A percentile compares a stretch with the other conserved stretches of the same genome.
Evolutionary conservation across 2,797 vertebrate species (phyloP).

Genomic region (Alcedo quadribrachys): DNA sequence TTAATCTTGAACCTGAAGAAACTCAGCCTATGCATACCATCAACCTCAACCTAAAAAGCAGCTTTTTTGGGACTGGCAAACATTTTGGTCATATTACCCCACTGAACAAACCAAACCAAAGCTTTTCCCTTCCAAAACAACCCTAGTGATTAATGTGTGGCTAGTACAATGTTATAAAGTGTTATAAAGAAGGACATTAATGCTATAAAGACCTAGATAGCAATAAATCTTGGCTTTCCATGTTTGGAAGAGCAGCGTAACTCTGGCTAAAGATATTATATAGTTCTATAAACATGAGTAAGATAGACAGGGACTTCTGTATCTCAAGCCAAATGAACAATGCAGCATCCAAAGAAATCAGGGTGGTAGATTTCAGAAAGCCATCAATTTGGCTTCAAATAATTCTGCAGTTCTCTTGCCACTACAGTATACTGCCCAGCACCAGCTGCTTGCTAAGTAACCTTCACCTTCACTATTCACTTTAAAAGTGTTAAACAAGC

Average conservation of each 20-base stretch:
- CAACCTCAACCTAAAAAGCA: background rate
- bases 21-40: background rate
- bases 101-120: background rate
- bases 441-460: background rate
- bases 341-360: background rate
- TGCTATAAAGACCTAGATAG: background rate
- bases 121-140: background rate
- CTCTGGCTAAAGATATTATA: background rate
- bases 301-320: background rate
- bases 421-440: background rate
- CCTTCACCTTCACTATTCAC: background rate
- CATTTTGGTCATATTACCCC: background rate
- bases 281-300: background rate
- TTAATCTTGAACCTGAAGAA: background rate
- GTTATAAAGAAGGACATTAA: background rate
- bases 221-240: background rate
- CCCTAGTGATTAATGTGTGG: background rate
- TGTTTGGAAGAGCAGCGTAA: background rate
- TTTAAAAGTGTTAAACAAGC: background rate
- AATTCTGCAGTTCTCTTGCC: background rate
- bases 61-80: background rate
- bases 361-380: background rate
- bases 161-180: background rate
- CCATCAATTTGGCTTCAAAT: background rate
- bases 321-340: background rate